Evolutionary conservation across 2,797 vertebrate species (phyloP).

Genomic region (Botia kubotai): DNA sequence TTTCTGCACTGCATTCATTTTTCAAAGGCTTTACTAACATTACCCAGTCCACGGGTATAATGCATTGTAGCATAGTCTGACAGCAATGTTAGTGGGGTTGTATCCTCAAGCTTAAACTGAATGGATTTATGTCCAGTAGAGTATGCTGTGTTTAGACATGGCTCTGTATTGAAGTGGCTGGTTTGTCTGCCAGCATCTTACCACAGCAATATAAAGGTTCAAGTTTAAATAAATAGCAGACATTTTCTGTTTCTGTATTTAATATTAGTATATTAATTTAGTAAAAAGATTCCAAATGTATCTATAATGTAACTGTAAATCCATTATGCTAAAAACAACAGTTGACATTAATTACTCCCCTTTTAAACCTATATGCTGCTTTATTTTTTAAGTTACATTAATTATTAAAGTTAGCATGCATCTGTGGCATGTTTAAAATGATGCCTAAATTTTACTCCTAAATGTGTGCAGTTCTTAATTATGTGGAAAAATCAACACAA

Average conservation of each 20-base stretch:
- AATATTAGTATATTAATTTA: no score
- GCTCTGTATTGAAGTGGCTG: not conserved
- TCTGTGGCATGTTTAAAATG: no score
- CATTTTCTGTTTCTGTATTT: no score
- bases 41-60: constrained; percentile 50
- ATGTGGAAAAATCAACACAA: not conserved
- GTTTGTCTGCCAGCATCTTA: not conserved
- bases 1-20: constrained; percentile 54
- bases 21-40: constrained; percentile 52
- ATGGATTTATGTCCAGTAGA: constrained; percentile 36
- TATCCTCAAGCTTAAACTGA: constrained; percentile 35
- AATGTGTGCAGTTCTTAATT: no score
- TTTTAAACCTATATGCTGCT: no score
- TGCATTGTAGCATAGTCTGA: constrained; percentile 49
- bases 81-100: constrained; percentile 37
- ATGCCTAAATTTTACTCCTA: no score
- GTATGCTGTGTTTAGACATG: constrained; percentile 9
- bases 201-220: not conserved
- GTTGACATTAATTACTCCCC: no score
- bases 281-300: no score
- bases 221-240: not conserved
- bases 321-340: no score
- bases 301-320: no score
- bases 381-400: no score
- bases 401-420: no score